phyloP scores from a whole-genome alignment of 2,113 vertebrate genomes.

The Epinephelus moara region DNA sequence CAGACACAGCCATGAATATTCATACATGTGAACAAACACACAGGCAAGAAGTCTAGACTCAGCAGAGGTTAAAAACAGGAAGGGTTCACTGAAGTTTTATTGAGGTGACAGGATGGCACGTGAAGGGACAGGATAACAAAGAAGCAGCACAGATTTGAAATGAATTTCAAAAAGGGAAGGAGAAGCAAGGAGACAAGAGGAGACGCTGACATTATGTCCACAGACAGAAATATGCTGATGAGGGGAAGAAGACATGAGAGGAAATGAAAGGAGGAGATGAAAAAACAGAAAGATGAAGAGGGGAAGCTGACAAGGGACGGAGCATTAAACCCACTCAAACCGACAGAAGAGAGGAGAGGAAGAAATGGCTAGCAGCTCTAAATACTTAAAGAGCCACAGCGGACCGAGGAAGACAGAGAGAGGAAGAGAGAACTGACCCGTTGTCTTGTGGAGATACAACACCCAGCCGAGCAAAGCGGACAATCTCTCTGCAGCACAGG shows the following conservation, averaged over 20 bases:
- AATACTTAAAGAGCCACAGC: slow-evolving; percentile 57
- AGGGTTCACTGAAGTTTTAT: slow-evolving; percentile 4
- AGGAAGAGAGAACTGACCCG: slow-evolving; percentile 48
- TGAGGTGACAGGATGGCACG: slow-evolving; percentile 23
- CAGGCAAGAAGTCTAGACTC: slow-evolving; percentile 22
- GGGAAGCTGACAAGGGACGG: slow-evolving; percentile 46
- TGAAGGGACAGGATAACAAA: slow-evolving; percentile 19
- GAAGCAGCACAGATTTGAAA: slow-evolving; percentile 14
- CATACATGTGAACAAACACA: slow-evolving; percentile 15
- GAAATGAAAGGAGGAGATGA: slow-evolving; percentile 51
- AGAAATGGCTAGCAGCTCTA: slow-evolving; percentile 48
- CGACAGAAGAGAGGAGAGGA: slow-evolving; percentile 27
- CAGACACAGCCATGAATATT: slow-evolving; percentile 30
- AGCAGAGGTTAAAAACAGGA: slow-evolving; percentile 30
- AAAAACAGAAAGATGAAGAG: not conserved
- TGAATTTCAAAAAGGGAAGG: not conserved
- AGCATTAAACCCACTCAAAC: slow-evolving; percentile 52
- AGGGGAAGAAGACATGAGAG: slow-evolving; percentile 44
- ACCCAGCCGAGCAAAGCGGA: slow-evolving; percentile 57
- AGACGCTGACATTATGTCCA: slow-evolving; percentile 46
- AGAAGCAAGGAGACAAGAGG: slow-evolving; percentile 28
- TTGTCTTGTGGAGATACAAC: slow-evolving; percentile 59
- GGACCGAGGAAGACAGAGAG: slow-evolving; percentile 34
- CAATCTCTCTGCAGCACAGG: slow-evolving; percentile 45
- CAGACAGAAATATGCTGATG: slow-evolving; percentile 58